A percentile compares a stretch with the other conserved stretches of the same genome.
Evolutionary conservation across 2,888 invertebrate species (phyloP).

Genomic region (Volucella inflata): DNA sequence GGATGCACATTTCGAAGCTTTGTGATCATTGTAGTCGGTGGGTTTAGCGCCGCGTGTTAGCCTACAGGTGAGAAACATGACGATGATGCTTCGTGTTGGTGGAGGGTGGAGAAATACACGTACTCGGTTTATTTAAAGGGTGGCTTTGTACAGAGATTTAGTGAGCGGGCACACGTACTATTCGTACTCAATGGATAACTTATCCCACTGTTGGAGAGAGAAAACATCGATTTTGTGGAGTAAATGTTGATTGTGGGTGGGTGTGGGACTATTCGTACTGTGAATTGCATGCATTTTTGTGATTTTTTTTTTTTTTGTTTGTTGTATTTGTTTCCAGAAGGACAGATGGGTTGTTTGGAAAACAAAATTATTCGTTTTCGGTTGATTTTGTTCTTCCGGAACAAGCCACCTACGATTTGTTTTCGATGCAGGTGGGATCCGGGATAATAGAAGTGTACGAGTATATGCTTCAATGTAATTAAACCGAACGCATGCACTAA

Average conservation of each 20-base stretch:
- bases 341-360: neutral
- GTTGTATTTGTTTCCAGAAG: constrained; percentile 45
- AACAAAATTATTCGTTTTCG: no score
- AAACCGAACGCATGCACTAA: constrained; percentile 4
- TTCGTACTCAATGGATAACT: no score
- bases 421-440: constrained; percentile 5
- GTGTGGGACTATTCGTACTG: constrained; percentile 42
- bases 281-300: constrained; percentile 45
- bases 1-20: constrained; percentile 69
- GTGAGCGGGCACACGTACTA: no score
- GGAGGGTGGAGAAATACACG: constrained; percentile 14
- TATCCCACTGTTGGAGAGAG: constrained; percentile 25
- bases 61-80: constrained; percentile 74
- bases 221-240: constrained; percentile 55
- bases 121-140: neutral
- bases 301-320: no score
- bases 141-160: neutral
- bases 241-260: constrained; percentile 59
- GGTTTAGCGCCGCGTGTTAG: constrained; percentile 74
- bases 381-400: neutral
- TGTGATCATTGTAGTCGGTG: constrained; percentile 49
- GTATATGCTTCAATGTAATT: neutral
- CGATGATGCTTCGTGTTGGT: constrained; percentile 19
- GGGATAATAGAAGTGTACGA: neutral
- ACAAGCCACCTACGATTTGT: neutral